Conservation (phyloP, 2,113 vertebrate genomes). For the Pampusana beccarii region DNA sequence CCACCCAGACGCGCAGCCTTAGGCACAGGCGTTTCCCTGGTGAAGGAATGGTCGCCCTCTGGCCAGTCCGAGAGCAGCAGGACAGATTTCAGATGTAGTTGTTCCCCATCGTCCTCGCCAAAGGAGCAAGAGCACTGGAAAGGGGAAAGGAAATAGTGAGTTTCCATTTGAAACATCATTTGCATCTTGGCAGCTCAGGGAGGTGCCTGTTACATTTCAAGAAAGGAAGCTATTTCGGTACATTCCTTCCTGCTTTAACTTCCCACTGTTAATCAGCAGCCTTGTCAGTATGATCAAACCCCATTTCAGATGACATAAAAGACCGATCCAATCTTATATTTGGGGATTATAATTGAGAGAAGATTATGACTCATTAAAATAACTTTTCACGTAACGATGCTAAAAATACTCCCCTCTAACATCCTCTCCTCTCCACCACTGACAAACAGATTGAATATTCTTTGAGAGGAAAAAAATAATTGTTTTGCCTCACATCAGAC, state of each 20-base stretch:
- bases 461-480: background rate
- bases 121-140: constrained; percentile 49
- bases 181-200: constrained; percentile 60
- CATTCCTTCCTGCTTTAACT: constrained; percentile 53
- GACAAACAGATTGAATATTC: background rate
- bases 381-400: constrained; percentile 9
- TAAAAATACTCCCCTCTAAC: constrained; percentile 53
- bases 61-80: background rate
- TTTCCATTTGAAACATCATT: constrained; percentile 43
- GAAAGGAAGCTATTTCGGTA: constrained; percentile 52
- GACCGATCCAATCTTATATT: constrained; percentile 50
- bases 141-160: constrained; percentile 52
- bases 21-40: background rate
- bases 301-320: constrained; percentile 60
- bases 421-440: constrained; percentile 22
- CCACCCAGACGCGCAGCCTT: background rate
- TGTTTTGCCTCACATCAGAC: constrained; percentile 7
- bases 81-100: background rate
- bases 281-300: constrained; percentile 67
- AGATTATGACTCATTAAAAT: constrained; percentile 66
- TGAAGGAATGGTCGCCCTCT: background rate
- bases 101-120: background rate
- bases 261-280: constrained; percentile 67
- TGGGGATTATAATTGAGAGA: constrained; percentile 62
- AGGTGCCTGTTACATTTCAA: constrained; percentile 57